phyloP scores from a whole-genome alignment of 2,113 vertebrate genomes.

The Phrynosoma blainvillii region DNA sequence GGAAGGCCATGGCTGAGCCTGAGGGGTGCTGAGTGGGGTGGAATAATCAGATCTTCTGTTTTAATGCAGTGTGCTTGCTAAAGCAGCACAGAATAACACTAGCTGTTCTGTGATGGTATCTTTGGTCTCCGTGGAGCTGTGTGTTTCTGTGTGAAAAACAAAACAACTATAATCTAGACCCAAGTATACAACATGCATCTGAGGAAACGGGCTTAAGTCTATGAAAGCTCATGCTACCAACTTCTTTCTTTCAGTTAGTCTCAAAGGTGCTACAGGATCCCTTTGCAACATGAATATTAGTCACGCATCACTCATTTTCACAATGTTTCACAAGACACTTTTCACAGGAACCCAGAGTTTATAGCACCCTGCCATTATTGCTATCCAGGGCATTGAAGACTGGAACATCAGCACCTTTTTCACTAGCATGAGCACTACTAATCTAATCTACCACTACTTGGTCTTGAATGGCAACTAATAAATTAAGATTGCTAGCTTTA shows the following conservation, averaged over 20 bases:
- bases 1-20: not conserved
- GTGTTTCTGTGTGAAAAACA: not conserved
- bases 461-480: not conserved
- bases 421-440: too few species aligned
- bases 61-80: not conserved
- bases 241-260: too few species aligned
- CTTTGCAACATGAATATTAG: not conserved
- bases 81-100: not conserved
- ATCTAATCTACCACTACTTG: not conserved
- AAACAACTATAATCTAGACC: not conserved
- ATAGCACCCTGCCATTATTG: too few species aligned
- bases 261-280: too few species aligned
- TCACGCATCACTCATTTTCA: not conserved
- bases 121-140: not conserved
- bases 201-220: too few species aligned
- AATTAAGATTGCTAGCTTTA: not conserved
- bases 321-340: too few species aligned
- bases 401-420: too few species aligned
- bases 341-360: not conserved
- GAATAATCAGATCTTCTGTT: conserved; percentile 9
- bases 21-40: not conserved
- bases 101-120: not conserved
- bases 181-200: not conserved
- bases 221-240: too few species aligned
- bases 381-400: too few species aligned